These are phyloP conservation scores for Homarus gammarus DNA, from an alignment of 2,888 invertebrate genomes.

Conservation along the genomic window DNA sequence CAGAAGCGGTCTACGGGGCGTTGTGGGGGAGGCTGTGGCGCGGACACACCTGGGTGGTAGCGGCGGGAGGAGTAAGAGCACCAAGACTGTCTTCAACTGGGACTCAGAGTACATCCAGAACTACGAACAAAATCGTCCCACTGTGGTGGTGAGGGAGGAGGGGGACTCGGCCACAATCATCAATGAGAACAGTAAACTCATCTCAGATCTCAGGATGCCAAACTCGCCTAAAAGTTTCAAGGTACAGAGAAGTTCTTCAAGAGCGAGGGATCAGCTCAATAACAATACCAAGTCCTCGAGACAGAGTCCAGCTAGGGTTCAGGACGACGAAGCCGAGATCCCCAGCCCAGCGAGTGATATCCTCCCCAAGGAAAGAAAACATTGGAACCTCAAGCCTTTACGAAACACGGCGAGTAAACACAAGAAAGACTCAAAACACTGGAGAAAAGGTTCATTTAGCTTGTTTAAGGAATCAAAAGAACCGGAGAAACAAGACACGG, in stretches of 20 bases:
- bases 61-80: not conserved
- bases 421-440: slow-evolving; percentile 33
- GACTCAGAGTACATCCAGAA: slow-evolving; percentile 18
- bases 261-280: slow-evolving; percentile 22
- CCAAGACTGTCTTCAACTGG: slow-evolving; percentile 39
- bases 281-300: slow-evolving; percentile 31
- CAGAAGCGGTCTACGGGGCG: not conserved
- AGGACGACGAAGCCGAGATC: not conserved
- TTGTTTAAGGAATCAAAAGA: slow-evolving; percentile 40
- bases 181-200: not conserved
- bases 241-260: slow-evolving; percentile 37
- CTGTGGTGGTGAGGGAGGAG: not conserved
- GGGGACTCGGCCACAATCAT: not conserved
- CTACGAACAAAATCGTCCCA: not conserved
- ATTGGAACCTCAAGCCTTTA: slow-evolving; percentile 47
- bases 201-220: not conserved
- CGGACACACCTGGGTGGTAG: not conserved
- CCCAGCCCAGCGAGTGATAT: not conserved
- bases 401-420: slow-evolving; percentile 15
- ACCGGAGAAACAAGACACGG: slow-evolving; percentile 25
- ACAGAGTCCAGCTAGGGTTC: slow-evolving; percentile 28
- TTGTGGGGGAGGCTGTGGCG: not conserved
- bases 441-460: slow-evolving; percentile 46
- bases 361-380: slow-evolving; percentile 20
- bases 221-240: slow-evolving; percentile 8